Conservation (phyloP, 2,797 vertebrate species). For the Monodelphis domestica region DNA sequence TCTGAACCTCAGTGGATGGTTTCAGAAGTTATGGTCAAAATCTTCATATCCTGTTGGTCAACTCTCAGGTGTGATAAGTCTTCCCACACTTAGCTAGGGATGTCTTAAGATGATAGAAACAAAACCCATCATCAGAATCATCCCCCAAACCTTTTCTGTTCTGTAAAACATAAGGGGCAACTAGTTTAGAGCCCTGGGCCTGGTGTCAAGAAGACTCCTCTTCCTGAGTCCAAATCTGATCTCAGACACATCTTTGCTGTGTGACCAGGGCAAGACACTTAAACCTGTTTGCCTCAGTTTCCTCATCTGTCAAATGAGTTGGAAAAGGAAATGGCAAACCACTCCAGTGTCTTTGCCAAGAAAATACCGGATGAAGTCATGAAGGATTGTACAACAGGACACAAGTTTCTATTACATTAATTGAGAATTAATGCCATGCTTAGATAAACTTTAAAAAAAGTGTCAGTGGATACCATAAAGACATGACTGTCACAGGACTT, state of each 20-base stretch:
- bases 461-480: background rate
- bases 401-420: background rate
- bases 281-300: no score
- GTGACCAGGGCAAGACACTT: no score
- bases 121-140: background rate
- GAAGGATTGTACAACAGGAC: no score
- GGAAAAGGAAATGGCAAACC: no score
- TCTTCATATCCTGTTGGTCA: background rate
- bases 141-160: background rate
- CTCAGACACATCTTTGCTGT: no score
- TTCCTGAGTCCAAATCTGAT: no score
- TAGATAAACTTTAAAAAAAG: background rate
- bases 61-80: background rate
- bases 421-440: background rate
- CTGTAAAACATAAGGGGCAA: no score
- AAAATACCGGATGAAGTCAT: no score
- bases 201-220: no score
- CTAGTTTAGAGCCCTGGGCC: no score
- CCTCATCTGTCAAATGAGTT: no score
- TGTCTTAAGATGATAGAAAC: background rate
- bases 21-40: background rate
- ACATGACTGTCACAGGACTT: background rate
- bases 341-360: no score
- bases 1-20: background rate
- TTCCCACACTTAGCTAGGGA: background rate